These are phyloP conservation scores for Athalia rosae DNA, from an alignment of 2,888 invertebrate species.

Conservation along the genomic window DNA sequence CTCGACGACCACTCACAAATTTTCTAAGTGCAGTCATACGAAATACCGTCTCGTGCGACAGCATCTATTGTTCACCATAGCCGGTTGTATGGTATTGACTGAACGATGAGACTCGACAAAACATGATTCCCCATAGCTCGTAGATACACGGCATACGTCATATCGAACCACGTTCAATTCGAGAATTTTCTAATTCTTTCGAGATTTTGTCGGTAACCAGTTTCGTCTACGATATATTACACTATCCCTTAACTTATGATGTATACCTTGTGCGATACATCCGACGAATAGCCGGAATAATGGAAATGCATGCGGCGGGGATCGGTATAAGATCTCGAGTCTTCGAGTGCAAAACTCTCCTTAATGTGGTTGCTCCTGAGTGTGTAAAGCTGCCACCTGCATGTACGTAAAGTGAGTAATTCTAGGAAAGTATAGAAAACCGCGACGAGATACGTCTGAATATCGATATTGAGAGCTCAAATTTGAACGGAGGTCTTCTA, in stretches of 20 bases:
- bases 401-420: background rate
- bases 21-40: constrained; percentile 20
- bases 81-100: background rate
- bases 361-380: background rate
- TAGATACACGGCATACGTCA: background rate
- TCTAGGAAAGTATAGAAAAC: no score
- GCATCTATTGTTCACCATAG: no score
- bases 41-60: no score
- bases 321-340: constrained; percentile 22
- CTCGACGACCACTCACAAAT: constrained; percentile 23
- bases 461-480: no score
- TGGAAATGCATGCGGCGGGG: constrained; percentile 33
- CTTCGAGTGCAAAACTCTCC: constrained; percentile 16
- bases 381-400: constrained; percentile 2
- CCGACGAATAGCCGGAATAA: constrained; percentile 28
- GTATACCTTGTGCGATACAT: background rate
- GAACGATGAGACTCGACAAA: background rate
- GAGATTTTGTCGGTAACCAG: background rate
- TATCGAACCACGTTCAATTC: background rate
- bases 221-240: background rate
- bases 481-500: no score
- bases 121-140: constrained; percentile 1
- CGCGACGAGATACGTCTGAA: no score
- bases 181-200: background rate
- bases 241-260: background rate